Evolutionary conservation across 2,113 vertebrate genomes (phyloP).

Genomic region (Potamarius usumacintae): DNA sequence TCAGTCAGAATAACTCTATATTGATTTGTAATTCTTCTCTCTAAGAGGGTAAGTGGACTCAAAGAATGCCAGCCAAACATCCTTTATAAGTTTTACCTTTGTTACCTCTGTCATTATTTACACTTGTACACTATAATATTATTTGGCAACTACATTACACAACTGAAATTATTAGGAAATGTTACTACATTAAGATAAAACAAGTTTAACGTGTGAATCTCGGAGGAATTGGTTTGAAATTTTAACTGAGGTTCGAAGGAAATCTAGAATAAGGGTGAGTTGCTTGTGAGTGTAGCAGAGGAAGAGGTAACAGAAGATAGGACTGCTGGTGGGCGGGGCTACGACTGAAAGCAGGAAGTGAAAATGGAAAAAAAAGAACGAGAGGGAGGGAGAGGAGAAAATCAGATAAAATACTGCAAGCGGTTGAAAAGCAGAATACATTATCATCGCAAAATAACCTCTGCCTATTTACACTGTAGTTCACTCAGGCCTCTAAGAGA

Average conservation of each 20-base stretch:
- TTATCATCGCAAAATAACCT: constrained; percentile 56
- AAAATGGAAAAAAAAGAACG: constrained; percentile 49
- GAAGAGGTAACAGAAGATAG: constrained; percentile 51
- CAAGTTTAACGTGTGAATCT: neutral
- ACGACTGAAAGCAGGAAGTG: constrained; percentile 63
- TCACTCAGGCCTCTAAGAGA: constrained; percentile 43
- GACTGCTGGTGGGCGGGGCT: constrained; percentile 57
- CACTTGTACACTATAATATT: neutral
- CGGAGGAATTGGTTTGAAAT: neutral
- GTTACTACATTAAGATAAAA: neutral
- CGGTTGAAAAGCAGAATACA: constrained; percentile 54
- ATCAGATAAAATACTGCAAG: constrained; percentile 56
- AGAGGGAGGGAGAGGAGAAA: constrained; percentile 44
- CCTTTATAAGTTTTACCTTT: neutral
- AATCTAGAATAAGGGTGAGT: constrained; percentile 22
- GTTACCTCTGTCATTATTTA: neutral
- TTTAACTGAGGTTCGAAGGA: constrained; percentile 11
- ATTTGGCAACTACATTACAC: neutral
- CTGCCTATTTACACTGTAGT: constrained; percentile 48
- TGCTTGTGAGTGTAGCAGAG: constrained; percentile 49
- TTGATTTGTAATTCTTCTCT: neutral
- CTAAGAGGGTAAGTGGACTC: neutral
- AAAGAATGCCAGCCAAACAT: neutral
- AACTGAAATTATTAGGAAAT: neutral
- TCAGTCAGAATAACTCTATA: neutral